A percentile compares a stretch with the other conserved stretches of the same genome.
These are phyloP conservation scores for Patella caerulea DNA, from an alignment of 2,888 invertebrate genomes.

Conservation along the genomic window DNA sequence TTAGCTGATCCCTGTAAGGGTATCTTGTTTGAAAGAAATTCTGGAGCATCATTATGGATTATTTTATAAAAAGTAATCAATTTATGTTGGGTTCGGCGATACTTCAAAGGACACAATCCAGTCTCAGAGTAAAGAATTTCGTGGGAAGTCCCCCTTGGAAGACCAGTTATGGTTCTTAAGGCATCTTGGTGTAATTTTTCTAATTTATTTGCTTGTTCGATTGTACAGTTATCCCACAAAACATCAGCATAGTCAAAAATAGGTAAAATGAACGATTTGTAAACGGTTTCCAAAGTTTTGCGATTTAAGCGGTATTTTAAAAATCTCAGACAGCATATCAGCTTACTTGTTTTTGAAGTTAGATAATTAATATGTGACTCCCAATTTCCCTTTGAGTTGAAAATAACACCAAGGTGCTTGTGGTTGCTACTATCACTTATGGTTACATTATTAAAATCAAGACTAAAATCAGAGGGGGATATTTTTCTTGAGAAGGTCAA, in stretches of 20 bases:
- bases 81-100: slow-evolving; percentile 5
- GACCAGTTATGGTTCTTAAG: neutral
- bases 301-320: neutral
- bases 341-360: neutral
- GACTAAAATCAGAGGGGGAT: neutral
- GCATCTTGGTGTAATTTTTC: slow-evolving; percentile 3
- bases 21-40: neutral
- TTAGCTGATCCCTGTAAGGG: neutral
- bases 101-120: neutral
- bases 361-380: too few species aligned
- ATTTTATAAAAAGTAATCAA: neutral
- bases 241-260: neutral
- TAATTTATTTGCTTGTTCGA: neutral
- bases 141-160: neutral
- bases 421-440: neutral
- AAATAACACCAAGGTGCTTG: too few species aligned
- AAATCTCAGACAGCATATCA: neutral
- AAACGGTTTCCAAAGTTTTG: neutral
- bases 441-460: neutral
- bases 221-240: neutral
- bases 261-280: slow-evolving; percentile 3
- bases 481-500: neutral
- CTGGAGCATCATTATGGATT: neutral
- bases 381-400: too few species aligned
- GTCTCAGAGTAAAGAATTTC: neutral